Evolutionary conservation across 2,888 invertebrate species (phyloP), one percentile per base, ranked within the genome.

Genomic region (Dynastes tityus): DNA sequence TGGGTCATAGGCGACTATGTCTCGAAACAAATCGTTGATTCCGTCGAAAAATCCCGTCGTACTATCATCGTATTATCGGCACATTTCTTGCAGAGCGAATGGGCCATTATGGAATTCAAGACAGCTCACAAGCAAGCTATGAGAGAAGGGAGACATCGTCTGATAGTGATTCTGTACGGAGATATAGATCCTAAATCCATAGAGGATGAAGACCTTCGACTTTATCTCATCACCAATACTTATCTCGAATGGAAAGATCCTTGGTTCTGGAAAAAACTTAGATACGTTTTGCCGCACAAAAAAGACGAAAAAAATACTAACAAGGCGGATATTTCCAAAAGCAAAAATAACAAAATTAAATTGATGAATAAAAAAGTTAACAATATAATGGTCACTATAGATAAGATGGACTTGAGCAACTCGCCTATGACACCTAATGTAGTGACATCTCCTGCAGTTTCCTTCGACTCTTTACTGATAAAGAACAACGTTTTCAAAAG

Each of bases 241-340:
- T 96, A 96, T 85, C 90, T 96, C 49, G 93, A 94, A 84, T 95
- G 95, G 94, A 95, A 93, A 11, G 95, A 96, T 85, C 93, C 94
- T 5, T 94, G 93, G 92, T 96, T 96, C 88, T 96, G 95, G 96
- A 90, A 94, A 77, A 95, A 94, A 86, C 88, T 96, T 74, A 90
- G 92, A 53, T 95, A 93, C 85, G 95, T 95, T 1, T 88, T 95
- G 85, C 94, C 94, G 9, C 55, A 93, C 95, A 2, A 93, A 96
- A 88, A 91, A 91, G 78, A 90, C 80, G 29, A 81, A n/a, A 37
- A 37, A 37, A 37, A 37, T 37, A n/a, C 29, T 9, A 8, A 13
- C 6, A 55, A 55, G n/a, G 55, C 3, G n/a, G 55, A 11, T n/a
- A n/a, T 5, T n/a, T 55, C 55, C 11, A 27, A 70, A 40, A 77